These are phyloP conservation scores for Mola mola DNA, from an alignment of 2,113 vertebrate genomes.

Conservation along the genomic window DNA sequence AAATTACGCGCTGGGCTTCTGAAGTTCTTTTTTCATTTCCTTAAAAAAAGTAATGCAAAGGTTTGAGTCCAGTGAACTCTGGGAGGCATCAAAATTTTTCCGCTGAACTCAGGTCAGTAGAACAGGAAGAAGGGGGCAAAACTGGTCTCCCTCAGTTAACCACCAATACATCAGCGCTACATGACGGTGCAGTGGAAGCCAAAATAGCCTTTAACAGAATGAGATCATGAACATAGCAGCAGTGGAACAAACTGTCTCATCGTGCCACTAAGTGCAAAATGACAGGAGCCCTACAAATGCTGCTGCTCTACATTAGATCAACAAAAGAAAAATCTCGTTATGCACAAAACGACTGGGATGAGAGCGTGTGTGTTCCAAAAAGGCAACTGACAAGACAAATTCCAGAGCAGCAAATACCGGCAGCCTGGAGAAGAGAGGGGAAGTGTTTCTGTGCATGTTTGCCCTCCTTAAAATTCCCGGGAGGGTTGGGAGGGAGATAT, in stretches of 20 bases:
- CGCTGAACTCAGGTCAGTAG: constrained; percentile 45
- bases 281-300: constrained; percentile 31
- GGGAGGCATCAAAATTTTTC: constrained; percentile 34
- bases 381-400: constrained; percentile 36
- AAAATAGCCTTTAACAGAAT: constrained; percentile 57
- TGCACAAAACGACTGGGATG: constrained; percentile 15
- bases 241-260: constrained; percentile 76
- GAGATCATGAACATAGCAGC: constrained; percentile 68
- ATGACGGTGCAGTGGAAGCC: constrained; percentile 36
- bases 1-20: not conserved
- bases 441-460: constrained; percentile 36
- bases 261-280: constrained; percentile 17
- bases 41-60: constrained; percentile 3
- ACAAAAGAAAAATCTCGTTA: not conserved
- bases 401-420: constrained; percentile 57
- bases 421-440: constrained; percentile 31
- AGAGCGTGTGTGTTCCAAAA: not conserved
- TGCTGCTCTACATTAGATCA: not conserved
- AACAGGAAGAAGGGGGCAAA: constrained; percentile 24
- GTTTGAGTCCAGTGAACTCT: constrained; percentile 12
- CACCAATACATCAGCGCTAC: constrained; percentile 55
- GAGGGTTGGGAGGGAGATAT: constrained; percentile 23
- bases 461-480: constrained; percentile 40
- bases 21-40: not conserved
- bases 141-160: constrained; percentile 47